Conservation (phyloP, 2,113 vertebrate genomes). For the Chloropsis hardwickii region DNA sequence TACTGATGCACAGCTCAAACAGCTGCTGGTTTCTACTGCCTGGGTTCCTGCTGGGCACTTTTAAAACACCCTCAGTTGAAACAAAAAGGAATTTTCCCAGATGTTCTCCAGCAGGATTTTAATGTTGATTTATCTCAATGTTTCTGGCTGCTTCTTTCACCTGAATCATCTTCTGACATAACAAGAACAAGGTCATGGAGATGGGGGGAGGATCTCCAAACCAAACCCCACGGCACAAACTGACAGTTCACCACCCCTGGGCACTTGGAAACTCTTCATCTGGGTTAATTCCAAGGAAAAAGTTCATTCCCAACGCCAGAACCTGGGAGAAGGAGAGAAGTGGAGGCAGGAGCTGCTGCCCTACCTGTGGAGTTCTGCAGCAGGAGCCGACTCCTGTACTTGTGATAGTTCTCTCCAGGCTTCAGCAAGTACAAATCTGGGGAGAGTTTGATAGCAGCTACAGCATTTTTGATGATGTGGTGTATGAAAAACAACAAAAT, state of each 20-base stretch:
- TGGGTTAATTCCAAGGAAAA: background rate
- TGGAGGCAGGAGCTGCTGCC: background rate
- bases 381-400: slow-evolving; percentile 86
- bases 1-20: fast-evolving
- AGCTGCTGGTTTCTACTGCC: background rate
- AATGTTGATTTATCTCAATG: fast-evolving
- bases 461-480: slow-evolving; percentile 86
- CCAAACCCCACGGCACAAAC: background rate
- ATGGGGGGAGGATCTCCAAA: background rate
- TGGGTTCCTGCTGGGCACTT: background rate
- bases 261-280: background rate
- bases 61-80: background rate
- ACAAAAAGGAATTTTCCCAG: background rate
- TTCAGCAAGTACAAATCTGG: slow-evolving; percentile 87
- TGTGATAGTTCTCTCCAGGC: slow-evolving; percentile 74
- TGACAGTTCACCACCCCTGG: background rate
- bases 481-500: slow-evolving; percentile 84
- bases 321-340: background rate
- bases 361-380: slow-evolving; percentile 91
- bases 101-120: background rate
- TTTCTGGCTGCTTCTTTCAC: background rate
- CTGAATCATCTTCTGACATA: fast-evolving
- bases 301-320: background rate
- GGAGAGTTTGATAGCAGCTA: slow-evolving; percentile 80
- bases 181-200: background rate